phyloP scores from a whole-genome alignment of 2,797 vertebrate species.

The Sebastes taczanowskii region DNA sequence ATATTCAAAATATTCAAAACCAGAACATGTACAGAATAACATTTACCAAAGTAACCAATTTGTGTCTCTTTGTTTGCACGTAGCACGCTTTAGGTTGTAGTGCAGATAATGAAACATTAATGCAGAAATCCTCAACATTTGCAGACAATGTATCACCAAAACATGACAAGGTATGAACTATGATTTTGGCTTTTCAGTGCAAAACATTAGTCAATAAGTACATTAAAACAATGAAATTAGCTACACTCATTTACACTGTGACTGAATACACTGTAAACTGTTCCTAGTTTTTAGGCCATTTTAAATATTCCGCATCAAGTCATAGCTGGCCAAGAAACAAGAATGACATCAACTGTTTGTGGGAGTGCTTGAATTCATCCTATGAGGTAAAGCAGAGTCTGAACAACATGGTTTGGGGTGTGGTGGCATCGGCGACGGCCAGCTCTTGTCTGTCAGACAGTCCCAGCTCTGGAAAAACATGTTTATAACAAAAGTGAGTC shows the following conservation, averaged over 20 bases:
- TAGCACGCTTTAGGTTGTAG: conserved; percentile 22
- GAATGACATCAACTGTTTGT: conserved; percentile 27
- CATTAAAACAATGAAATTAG: conserved; percentile 29
- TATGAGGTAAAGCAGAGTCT: conserved; percentile 92
- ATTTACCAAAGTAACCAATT: conserved; percentile 23
- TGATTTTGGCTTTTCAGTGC: conserved; percentile 62
- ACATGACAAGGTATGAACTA: conserved; percentile 23
- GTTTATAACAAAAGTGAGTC: conserved; percentile 13
- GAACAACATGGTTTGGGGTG: conserved; percentile 94
- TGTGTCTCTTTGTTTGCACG: conserved; percentile 34
- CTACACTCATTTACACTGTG: conserved; percentile 17
- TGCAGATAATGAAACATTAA: conserved; percentile 20
- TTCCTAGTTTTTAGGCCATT: conserved; percentile 20
- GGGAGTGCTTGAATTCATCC: conserved; percentile 46
- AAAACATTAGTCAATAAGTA: conserved; percentile 39
- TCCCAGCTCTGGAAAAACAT: conserved; percentile 85
- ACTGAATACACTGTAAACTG: conserved; percentile 47
- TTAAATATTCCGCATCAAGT: conserved; percentile 27
- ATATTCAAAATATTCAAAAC: conserved; percentile 39
- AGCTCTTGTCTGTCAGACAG: conserved; percentile 91
- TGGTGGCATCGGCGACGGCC: conserved; percentile 92
- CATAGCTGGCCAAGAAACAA: conserved; percentile 18
- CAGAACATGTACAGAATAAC: conserved; percentile 24
- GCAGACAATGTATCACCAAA: conserved; percentile 38
- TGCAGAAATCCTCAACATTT: conserved; percentile 23